phyloP scores from a whole-genome alignment of 2,888 invertebrate genomes.

The Polia nebulosa region DNA sequence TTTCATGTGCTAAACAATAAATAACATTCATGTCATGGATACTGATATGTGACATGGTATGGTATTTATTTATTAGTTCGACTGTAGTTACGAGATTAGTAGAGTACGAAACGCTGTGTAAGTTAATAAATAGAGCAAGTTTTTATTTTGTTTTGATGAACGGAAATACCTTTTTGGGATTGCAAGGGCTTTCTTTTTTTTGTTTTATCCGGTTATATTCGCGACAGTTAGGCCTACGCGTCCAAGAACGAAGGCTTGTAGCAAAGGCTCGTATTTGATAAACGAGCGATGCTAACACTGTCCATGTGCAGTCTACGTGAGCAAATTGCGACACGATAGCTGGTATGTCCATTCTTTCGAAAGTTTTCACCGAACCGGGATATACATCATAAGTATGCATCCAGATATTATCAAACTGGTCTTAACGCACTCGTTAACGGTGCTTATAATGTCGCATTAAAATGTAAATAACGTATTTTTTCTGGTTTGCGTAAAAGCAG shows the following conservation, averaged over 20 bases:
- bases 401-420: slow-evolving; percentile 74
- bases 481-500: slow-evolving; percentile 77
- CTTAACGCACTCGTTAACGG: slow-evolving; percentile 75
- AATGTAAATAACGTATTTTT: slow-evolving; percentile 79
- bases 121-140: background rate
- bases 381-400: slow-evolving; percentile 62
- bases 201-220: background rate
- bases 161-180: background rate
- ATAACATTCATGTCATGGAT: slow-evolving; percentile 27
- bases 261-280: slow-evolving; percentile 26
- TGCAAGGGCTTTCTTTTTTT: background rate
- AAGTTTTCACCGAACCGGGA: slow-evolving; percentile 67
- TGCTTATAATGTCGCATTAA: slow-evolving; percentile 81
- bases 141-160: background rate
- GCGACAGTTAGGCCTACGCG: background rate
- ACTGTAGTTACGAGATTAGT: background rate
- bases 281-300: slow-evolving; percentile 11
- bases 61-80: slow-evolving; percentile 19
- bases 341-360: slow-evolving; percentile 63
- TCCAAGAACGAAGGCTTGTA: background rate
- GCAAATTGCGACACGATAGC: slow-evolving; percentile 41
- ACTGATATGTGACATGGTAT: background rate
- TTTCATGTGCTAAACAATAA: slow-evolving; percentile 47
- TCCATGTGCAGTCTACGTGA: slow-evolving; percentile 20
- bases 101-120: background rate